Evolutionary conservation across 2,113 vertebrate genomes (phyloP).

Genomic region (Morone chrysops): DNA sequence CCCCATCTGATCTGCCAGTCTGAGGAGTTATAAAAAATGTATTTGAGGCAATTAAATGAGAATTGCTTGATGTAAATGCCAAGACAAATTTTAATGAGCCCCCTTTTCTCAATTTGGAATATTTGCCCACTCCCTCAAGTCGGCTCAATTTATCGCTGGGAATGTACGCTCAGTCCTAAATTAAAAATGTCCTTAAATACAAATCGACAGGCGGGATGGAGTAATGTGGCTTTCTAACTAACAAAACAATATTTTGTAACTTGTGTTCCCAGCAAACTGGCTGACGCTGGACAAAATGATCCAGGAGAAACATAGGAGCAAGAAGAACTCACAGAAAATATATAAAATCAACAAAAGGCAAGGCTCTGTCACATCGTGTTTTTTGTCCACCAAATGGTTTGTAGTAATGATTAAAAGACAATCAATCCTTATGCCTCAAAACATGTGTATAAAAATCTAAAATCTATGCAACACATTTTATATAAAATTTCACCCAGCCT

Average conservation of each 20-base stretch:
- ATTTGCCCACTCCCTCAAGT: slow-evolving; percentile 59
- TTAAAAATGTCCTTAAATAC: slow-evolving; percentile 71
- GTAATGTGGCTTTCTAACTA: slow-evolving; percentile 63
- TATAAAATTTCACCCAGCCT: not conserved
- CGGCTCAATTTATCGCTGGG: slow-evolving; percentile 63
- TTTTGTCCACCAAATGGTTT: not conserved
- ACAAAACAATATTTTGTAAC: slow-evolving; percentile 70
- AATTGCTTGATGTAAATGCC: slow-evolving; percentile 79
- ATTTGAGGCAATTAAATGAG: slow-evolving; percentile 80
- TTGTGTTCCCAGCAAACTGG: slow-evolving; percentile 38
- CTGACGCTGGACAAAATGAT: slow-evolving; percentile 40
- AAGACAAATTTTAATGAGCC: slow-evolving; percentile 81
- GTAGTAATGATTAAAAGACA: slow-evolving; percentile 3
- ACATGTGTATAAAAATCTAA: not conserved
- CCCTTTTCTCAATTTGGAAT: slow-evolving; percentile 63
- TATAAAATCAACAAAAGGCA: slow-evolving; percentile 30
- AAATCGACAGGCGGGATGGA: slow-evolving; percentile 51
- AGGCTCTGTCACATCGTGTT: not conserved
- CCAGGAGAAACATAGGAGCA: slow-evolving; percentile 44
- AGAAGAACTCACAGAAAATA: slow-evolving; percentile 17
- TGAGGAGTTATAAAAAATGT: slow-evolving; percentile 78
- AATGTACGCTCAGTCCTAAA: slow-evolving; percentile 51
- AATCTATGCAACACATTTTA: not conserved
- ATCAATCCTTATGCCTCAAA: not conserved
- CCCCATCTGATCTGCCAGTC: slow-evolving; percentile 74